Evolutionary conservation across 2,113 vertebrate genomes (phyloP), one percentile per base, ranked within the genome.

Genomic region (Hemicordylus capensis): DNA sequence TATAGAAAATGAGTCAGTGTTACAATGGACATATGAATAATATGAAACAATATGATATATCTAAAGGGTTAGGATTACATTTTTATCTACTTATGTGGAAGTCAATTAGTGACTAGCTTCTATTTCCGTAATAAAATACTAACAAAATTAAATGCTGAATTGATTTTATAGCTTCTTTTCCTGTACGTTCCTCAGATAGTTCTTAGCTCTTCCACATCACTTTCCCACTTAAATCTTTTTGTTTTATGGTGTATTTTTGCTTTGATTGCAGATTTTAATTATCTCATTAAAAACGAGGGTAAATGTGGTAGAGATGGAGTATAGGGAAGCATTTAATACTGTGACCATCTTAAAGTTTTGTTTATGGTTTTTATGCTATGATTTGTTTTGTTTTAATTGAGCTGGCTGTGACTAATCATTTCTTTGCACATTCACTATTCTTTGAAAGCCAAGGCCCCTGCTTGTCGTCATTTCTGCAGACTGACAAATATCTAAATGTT

Each of bases 351-450:
- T 88, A 39, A 31, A 74, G 26, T 34, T 89, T 82, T 77, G 34
- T 82, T 84, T 81, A 78, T 17, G 17, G 11, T 54, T 56, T 54
- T 56, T 37, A 17, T 82, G 42, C 17, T 76, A 20, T 84, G 82
- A 81, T 67, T 89, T 91, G 63, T 82, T 76, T 51, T 74, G 24
- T 51, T 85, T 19, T 81, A 74, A 84, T 54, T 54, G 51, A 54
- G 12, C 51, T 58, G 12, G 3, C 28, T 0, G 0, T 92, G 85
- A 89, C 83, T 64, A 58, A 14, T 0, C 64, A 85, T 92, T 89
- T 82, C 76, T 37, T 44, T 42, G 51, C 58, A 88, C 31, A 56
- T 85, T 81, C 66, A 83, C 44, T 39, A 37, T 39, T 69, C 5
- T 39, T 20, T 69, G 34, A 42, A 34, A 69, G 17, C 67, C 34